phyloP scores from a whole-genome alignment of 2,888 invertebrate genomes.

The Hydrotaea diabolus region DNA sequence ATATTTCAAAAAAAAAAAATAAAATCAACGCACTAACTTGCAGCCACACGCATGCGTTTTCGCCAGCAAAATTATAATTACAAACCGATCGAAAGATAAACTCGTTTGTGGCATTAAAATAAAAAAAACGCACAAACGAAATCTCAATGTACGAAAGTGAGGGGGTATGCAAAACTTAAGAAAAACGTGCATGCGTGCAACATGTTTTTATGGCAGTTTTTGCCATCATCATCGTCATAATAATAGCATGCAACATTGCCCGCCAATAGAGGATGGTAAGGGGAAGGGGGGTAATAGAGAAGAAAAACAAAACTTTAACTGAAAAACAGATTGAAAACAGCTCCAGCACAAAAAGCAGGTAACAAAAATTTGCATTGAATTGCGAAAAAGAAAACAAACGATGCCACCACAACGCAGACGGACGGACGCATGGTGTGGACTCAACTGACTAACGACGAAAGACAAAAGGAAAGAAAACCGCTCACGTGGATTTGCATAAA shows the following conservation, averaged over 20 bases:
- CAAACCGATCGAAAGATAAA: slow-evolving; percentile 38
- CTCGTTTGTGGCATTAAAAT: slow-evolving; percentile 44
- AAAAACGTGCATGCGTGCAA: slow-evolving; percentile 62
- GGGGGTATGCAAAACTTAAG: not conserved
- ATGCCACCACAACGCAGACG: not conserved
- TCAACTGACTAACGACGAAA: not conserved
- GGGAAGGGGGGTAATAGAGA: slow-evolving; percentile 15
- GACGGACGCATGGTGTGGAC: not conserved
- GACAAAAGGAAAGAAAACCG: slow-evolving; percentile 41
- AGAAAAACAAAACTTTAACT: slow-evolving; percentile 14
- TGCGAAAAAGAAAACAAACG: slow-evolving; percentile 45
- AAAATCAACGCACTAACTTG: not conserved
- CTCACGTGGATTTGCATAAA: slow-evolving; percentile 67
- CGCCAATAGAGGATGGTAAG: not conserved
- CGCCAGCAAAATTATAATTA: not conserved
- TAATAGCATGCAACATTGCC: not conserved
- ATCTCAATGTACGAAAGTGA: not conserved
- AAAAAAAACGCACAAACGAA: not conserved
- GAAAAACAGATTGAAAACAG: slow-evolving; percentile 41
- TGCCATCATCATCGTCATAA: not conserved
- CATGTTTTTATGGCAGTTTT: slow-evolving; percentile 39
- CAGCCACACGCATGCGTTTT: not conserved
- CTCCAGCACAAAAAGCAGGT: not conserved
- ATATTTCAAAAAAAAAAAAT: slow-evolving; percentile 2
- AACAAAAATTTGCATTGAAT: slow-evolving; percentile 49